Base-by-base conservation (phyloP, 2,797 vertebrate genomes). In the Falco biarmicus region DNA sequence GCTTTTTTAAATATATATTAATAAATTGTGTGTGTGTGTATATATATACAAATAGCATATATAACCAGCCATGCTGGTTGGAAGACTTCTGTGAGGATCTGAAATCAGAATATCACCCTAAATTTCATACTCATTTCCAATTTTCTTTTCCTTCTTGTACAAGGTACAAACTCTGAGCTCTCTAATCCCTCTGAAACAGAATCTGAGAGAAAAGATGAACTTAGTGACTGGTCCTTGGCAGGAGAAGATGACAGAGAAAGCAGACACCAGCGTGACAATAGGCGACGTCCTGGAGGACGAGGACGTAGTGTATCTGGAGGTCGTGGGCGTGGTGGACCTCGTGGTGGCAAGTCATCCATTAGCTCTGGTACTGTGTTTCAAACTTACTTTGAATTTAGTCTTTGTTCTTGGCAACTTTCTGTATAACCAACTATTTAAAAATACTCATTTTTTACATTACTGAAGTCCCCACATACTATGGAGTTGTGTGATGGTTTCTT, bases 111-210 rank as follows among this genome's bases (percentile, higher is more conserved):
- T 37, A 56, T 28, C 43, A 80, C 71, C 43, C 25, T 9, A 45
- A 68, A 84, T 74, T 43, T 41, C 5, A 7, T 60, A 76, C 0
- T 88, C 3, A 78, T 77, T 89, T 87, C 51, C 68, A 16, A 5
- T 90, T 93, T 48, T 95, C 57, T 93, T 93, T 47, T 95, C 24
- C 81, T 68, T 93, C 39, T 93, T 78, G 26, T 53, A 47, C 79
- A 95, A 99, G 99, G 99, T 98, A 99, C 99, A 94, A 99, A 99
- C 97, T 99, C 99, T 5, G 99, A 99, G 98, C 99, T 99, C 92
- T 99, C 99, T 85, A 99, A 99, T 41, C 98, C 99, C 63, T 99
- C 99, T 12, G 99, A 99, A 98, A 99, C 99, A 1, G 99, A 99
- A 91, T 99, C 99, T 15, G 99, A 99, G 97, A 98, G 99, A 64